A percentile compares a stretch with the other conserved stretches of the same genome.
Evolutionary conservation across 2,888 invertebrate species (phyloP).

Genomic region (Aleiodes leptofemur): DNA sequence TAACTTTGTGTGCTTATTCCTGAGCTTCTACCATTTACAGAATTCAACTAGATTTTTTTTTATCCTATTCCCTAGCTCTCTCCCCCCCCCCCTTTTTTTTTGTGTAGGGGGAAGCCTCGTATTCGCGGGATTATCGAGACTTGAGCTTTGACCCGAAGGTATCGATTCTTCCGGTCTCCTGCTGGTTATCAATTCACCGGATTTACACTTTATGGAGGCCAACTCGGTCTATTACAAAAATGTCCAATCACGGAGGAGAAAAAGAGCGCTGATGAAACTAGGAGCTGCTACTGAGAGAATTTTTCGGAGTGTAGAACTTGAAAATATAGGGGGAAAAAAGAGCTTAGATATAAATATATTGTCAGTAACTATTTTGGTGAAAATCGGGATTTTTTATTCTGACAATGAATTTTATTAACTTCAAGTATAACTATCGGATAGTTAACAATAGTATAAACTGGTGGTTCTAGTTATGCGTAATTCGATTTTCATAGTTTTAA

Average conservation of each 20-base stretch:
- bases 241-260: neutral
- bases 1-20: conserved; percentile 3
- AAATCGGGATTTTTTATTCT: no score
- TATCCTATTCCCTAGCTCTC: conserved; percentile 27
- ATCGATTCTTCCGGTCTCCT: conserved; percentile 50
- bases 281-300: no score
- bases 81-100: neutral
- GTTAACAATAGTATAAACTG: no score
- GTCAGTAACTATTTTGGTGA: no score
- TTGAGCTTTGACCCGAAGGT: conserved; percentile 59
- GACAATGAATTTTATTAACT: no score
- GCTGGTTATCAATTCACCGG: conserved; percentile 24
- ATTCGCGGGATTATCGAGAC: conserved; percentile 59
- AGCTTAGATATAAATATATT: no score
- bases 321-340: no score
- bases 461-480: no score
- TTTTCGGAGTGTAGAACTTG: no score
- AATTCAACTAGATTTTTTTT: conserved; percentile 32
- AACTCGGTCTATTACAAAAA: conserved; percentile 3
- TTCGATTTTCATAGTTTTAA: no score
- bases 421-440: no score
- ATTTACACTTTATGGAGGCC: conserved; percentile 13
- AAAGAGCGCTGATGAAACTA: no score
- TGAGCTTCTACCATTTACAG: conserved; percentile 27
- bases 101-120: conserved; percentile 41